phyloP scores from a whole-genome alignment of 2,888 invertebrate species.

The Dione juno region DNA sequence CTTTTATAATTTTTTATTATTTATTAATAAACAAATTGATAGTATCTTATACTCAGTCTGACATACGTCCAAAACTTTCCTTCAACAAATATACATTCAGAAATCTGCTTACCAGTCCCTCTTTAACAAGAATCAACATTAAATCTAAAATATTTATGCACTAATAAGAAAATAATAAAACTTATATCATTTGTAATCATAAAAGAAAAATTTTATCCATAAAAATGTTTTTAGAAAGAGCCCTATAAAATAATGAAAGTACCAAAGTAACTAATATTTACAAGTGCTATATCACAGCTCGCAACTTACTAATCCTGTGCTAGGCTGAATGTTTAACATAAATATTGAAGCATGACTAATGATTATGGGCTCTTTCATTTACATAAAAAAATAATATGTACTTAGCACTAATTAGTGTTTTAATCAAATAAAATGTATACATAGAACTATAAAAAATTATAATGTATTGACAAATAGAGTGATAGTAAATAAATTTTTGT shows the following conservation, averaged over 20 bases:
- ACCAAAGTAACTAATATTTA: constrained; percentile 55
- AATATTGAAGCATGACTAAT: constrained; percentile 15
- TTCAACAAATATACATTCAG: constrained; percentile 66
- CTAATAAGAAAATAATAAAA: constrained; percentile 34
- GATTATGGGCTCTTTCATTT: constrained; percentile 19
- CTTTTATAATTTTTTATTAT: constrained; percentile 48
- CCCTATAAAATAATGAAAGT: constrained; percentile 34
- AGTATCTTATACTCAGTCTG: constrained; percentile 80
- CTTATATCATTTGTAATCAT: constrained; percentile 29
- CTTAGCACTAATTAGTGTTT: not conserved
- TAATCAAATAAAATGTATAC: not conserved
- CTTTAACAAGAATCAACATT: constrained; percentile 47
- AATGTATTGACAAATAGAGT: not conserved
- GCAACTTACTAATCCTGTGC: constrained; percentile 61
- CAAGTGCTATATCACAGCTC: constrained; percentile 82
- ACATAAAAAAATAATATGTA: constrained; percentile 4
- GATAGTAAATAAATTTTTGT: not conserved
- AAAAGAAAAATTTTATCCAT: constrained; percentile 27
- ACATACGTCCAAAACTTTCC: constrained; percentile 67
- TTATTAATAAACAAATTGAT: constrained; percentile 71
- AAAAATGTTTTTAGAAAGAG: constrained; percentile 29
- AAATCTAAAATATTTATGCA: constrained; percentile 37
- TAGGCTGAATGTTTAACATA: constrained; percentile 28
- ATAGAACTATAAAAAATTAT: not conserved
- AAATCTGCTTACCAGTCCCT: constrained; percentile 62